Base-by-base conservation (phyloP, 35 echinoderm and acorn worm genomes). In the Diadema setosum region DNA sequence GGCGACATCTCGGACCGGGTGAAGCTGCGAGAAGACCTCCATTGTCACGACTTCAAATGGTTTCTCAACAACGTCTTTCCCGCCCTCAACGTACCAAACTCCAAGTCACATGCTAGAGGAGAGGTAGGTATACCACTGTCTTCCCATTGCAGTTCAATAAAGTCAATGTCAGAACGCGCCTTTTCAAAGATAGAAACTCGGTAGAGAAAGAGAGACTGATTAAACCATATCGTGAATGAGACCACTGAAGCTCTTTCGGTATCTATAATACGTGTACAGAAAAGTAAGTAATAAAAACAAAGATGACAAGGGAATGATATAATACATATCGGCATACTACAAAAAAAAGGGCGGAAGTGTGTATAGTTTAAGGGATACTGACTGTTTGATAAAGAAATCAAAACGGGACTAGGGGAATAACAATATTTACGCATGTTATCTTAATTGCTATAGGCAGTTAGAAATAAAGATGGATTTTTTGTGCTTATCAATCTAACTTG, bases 1-100 rank as follows among this genome's bases (percentile, higher is more conserved):
- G 95, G 95, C 15, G 87, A 97, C 42, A 41, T 97, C 2, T 82
- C 86, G 30, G 83, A 90, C 2, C 42, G 91, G 61, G 33, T 88
- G 27, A 31, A 43, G 23, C 59, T 97, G 7, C 69, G 83, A 42
- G 9, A 97, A 42, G 80, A 85, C 6, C 75, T 93, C 4, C 20
- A 90, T 45, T 97, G 95, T 58, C 74, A 97, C 12, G 78, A 87
- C 46, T 97, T 97, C 43, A 61, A 97, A 39, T 97, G 95, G 95
- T 97, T 90, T 40, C 60, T 97, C 1, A 87, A 97, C 2, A 93
- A 93, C 17, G 84, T 97, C 31, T 93, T 46, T 49, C 95, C 95
- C 35, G 92, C 83, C 55, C 27, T 88, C 17, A 31, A 70, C 5
- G 65, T 90, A 42, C 96, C 96, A 6, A 89, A 98, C 31, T 59